A percentile compares a stretch with the other conserved stretches of the same genome.
Conservation (phyloP, 2,797 vertebrate genomes). For the Rallus crepitans region DNA sequence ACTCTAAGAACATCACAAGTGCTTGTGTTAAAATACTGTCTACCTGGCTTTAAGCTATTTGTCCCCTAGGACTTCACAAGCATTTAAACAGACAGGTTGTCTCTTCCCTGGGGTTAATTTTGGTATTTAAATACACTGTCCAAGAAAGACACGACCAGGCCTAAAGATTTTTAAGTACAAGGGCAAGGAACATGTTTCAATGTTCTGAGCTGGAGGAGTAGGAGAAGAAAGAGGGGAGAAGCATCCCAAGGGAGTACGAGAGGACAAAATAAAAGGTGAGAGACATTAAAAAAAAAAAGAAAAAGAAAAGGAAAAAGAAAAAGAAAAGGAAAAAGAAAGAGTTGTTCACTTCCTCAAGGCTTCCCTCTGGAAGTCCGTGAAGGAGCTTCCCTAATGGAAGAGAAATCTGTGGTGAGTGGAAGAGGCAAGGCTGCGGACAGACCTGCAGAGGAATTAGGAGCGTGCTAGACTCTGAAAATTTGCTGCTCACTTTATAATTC, state of each 20-base stretch:
- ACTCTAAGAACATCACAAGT: background rate
- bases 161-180: background rate
- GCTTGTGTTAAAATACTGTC: slow-evolving; percentile 1
- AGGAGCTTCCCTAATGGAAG: background rate
- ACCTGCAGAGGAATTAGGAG: background rate
- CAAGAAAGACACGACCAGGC: background rate
- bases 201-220: background rate
- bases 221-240: background rate
- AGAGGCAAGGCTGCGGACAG: background rate
- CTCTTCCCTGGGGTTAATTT: slow-evolving; percentile 49
- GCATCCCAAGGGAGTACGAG: background rate
- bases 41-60: slow-evolving; percentile 30
- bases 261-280: background rate
- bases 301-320: background rate
- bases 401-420: background rate
- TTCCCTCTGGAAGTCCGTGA: background rate
- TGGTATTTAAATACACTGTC: background rate
- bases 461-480: background rate
- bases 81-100: background rate
- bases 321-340: background rate
- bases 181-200: background rate
- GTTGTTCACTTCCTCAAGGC: background rate
- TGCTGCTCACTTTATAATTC: slow-evolving; percentile 37
- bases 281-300: background rate
- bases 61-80: slow-evolving; percentile 49